Percentiles rank a stretch among this genome's conserved stretches.
These are phyloP conservation scores for Aporophyla nigra DNA, from an alignment of 2,888 invertebrate genomes.

Conservation along the genomic window DNA sequence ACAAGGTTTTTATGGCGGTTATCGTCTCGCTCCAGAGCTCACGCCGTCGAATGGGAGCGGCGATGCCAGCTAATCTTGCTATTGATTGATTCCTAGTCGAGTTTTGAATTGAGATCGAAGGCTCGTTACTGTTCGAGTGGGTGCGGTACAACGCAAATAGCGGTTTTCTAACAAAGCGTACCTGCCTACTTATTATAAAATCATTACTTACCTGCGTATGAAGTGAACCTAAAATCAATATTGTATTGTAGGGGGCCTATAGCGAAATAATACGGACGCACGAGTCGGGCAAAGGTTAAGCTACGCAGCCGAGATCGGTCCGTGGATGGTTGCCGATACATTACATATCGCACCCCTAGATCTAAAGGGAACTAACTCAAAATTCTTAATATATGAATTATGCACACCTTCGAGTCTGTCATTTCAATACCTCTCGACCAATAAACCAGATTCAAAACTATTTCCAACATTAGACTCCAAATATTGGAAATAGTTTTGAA, in stretches of 20 bases:
- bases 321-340: neutral
- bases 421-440: too few relatives aligned
- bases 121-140: constrained; percentile 22
- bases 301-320: neutral
- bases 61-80: constrained; percentile 29
- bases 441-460: too few relatives aligned
- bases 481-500: too few relatives aligned
- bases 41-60: neutral
- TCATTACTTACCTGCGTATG: neutral
- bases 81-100: constrained; percentile 35
- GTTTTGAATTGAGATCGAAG: constrained; percentile 37
- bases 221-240: neutral
- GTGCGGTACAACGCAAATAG: constrained; percentile 12
- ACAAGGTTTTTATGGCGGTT: constrained; percentile 33
- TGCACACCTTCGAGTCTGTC: too few relatives aligned
- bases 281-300: neutral
- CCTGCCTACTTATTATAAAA: constrained; percentile 4
- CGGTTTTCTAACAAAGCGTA: constrained; percentile 11
- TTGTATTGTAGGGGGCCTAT: neutral
- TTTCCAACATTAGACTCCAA: too few relatives aligned
- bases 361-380: too few relatives aligned
- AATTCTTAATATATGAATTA: too few relatives aligned
- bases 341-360: too few relatives aligned
- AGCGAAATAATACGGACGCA: neutral
- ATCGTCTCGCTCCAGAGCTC: constrained; percentile 28